Evolutionary conservation across 2,888 invertebrate species (phyloP).

Genomic region (Ormyrus nitidulus): DNA sequence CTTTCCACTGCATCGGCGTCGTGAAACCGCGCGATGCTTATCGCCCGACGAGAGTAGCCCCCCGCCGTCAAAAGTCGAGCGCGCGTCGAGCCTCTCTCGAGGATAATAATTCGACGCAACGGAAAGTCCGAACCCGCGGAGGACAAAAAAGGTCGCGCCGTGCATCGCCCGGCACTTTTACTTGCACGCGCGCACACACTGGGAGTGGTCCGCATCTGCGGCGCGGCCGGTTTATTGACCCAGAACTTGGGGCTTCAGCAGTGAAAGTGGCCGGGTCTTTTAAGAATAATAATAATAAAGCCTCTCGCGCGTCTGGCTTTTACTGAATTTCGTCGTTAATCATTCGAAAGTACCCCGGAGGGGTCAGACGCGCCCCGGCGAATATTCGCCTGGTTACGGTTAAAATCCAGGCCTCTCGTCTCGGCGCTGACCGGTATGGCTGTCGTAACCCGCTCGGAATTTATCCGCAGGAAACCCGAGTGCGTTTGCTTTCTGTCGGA

Average conservation of each 20-base stretch:
- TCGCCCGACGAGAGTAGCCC: neutral
- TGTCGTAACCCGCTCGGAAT: no score
- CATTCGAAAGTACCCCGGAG: constrained; percentile 27
- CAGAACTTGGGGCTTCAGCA: constrained; percentile 67
- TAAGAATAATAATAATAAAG: constrained; percentile 22
- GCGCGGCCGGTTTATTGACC: constrained; percentile 69
- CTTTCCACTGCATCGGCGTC: neutral
- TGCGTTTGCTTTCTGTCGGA: neutral
- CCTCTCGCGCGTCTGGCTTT: neutral
- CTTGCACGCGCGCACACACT: neutral
- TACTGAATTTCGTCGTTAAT: constrained; percentile 37
- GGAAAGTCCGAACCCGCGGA: neutral
- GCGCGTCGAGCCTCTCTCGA: neutral
- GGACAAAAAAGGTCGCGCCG: no score
- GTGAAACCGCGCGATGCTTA: neutral
- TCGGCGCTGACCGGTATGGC: no score
- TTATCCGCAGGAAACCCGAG: no score
- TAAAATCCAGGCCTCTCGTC: neutral
- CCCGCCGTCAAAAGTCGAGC: neutral
- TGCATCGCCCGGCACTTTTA: constrained; percentile 22
- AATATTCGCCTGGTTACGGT: constrained; percentile 5
- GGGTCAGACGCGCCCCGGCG: neutral
- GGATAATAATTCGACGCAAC: constrained; percentile 3
- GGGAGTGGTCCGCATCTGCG: constrained; percentile 62
- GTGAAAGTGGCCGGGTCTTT: constrained; percentile 69